A percentile compares a stretch with the other conserved stretches of the same genome.
phyloP scores from a whole-genome alignment of 2,797 vertebrate species.

The Euthynnus affinis region DNA sequence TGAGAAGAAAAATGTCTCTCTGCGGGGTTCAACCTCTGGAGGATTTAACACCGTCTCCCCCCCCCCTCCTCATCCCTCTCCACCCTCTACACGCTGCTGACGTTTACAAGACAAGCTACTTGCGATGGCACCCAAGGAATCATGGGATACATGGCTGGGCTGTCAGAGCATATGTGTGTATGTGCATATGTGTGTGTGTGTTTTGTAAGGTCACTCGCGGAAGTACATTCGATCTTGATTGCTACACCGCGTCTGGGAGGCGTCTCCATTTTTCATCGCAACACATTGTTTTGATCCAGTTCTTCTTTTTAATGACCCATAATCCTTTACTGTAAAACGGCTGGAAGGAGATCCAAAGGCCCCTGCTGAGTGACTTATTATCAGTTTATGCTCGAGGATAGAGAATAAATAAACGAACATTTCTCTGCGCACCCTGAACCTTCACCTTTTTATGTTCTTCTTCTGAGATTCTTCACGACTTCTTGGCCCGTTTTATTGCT shows the following conservation, averaged over 20 bases:
- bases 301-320: conserved; percentile 75
- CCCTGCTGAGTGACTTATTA: conserved; percentile 60
- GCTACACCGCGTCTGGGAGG: conserved; percentile 19
- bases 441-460: conserved; percentile 52
- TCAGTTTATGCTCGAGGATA: conserved; percentile 59
- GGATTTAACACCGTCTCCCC: conserved; percentile 57
- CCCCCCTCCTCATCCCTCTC: conserved; percentile 27
- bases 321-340: conserved; percentile 70
- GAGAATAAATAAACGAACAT: conserved; percentile 68
- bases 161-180: neutral
- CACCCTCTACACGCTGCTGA: conserved; percentile 29
- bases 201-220: conserved; percentile 13
- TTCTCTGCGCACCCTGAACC: conserved; percentile 45
- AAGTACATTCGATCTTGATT: conserved; percentile 28
- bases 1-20: conserved; percentile 72
- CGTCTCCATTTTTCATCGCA: conserved; percentile 54
- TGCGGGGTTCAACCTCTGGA: conserved; percentile 57
- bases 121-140: conserved; percentile 47
- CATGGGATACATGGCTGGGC: conserved; percentile 36
- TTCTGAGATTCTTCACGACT: conserved; percentile 43
- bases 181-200: neutral
- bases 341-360: conserved; percentile 66
- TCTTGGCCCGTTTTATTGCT: conserved; percentile 32
- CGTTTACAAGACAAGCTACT: conserved; percentile 74
- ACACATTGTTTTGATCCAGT: conserved; percentile 74